Evolutionary conservation across 2,113 vertebrate genomes (phyloP).

Genomic region (Ptychochromis oligacanthus): DNA sequence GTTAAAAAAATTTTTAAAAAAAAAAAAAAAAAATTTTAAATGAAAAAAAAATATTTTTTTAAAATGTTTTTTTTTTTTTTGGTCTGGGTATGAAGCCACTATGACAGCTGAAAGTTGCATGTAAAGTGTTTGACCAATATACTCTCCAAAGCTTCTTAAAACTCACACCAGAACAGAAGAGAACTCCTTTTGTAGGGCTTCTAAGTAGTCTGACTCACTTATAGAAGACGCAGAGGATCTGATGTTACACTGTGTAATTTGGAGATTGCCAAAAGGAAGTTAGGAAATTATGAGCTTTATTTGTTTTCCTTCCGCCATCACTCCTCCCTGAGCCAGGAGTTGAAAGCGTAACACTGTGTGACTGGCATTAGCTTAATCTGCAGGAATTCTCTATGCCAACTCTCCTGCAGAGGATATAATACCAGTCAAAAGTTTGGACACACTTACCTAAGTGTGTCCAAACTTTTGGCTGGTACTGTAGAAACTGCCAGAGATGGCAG

Average conservation of each 20-base stretch:
- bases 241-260: neutral
- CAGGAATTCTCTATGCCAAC: conserved; percentile 14
- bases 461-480: neutral
- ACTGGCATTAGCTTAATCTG: conserved; percentile 27
- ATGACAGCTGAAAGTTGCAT: neutral
- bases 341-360: conserved; percentile 4
- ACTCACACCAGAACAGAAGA: neutral
- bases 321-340: neutral
- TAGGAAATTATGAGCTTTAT: too few relatives aligned
- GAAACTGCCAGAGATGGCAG: neutral
- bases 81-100: neutral
- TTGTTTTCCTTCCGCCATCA: neutral
- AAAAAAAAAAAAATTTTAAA: too few relatives aligned
- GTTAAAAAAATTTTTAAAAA: too few relatives aligned
- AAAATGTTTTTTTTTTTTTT: neutral
- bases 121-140: neutral
- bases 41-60: neutral
- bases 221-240: neutral
- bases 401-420: neutral
- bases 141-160: neutral
- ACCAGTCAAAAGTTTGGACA: neutral
- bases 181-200: too few relatives aligned
- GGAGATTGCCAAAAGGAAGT: neutral
- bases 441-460: neutral
- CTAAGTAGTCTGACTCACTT: neutral